These are phyloP conservation scores for Oncorhynchus nerka DNA, from an alignment of 2,113 vertebrate species.

Conservation along the genomic window DNA sequence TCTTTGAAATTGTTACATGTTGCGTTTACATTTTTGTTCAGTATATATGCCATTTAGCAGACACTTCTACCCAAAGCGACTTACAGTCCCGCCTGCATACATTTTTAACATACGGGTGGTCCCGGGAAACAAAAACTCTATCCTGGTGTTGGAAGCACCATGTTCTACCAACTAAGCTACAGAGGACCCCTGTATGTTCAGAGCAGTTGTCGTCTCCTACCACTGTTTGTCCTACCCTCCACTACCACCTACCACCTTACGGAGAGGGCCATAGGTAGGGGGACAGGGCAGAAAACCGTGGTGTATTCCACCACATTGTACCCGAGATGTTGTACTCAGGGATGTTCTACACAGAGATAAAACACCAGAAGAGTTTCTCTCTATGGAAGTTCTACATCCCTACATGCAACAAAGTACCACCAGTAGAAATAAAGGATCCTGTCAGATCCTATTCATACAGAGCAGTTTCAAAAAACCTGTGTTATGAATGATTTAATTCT, in stretches of 20 bases:
- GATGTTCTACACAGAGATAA: too few relatives aligned
- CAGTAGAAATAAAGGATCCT: constrained; percentile 38
- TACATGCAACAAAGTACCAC: constrained; percentile 11
- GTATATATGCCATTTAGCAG: neutral
- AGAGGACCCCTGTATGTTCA: too few relatives aligned
- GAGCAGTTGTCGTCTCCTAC: too few relatives aligned
- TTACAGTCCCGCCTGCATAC: too few relatives aligned
- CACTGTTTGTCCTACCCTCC: neutral
- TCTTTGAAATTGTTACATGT: too few relatives aligned
- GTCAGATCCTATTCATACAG: constrained; percentile 38
- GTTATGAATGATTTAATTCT: constrained; percentile 9
- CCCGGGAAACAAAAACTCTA: too few relatives aligned
- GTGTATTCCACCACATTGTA: neutral
- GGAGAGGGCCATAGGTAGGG: neutral
- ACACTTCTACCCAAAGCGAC: too few relatives aligned
- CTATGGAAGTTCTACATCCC: neutral
- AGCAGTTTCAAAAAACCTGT: neutral
- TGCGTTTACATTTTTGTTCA: too few relatives aligned
- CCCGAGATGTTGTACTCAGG: neutral
- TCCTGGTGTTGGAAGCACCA: too few relatives aligned
- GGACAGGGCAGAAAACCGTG: neutral
- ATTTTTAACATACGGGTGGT: too few relatives aligned
- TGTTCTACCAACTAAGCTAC: too few relatives aligned
- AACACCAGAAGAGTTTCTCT: too few relatives aligned
- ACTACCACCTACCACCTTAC: neutral